Evolutionary conservation across 2,888 invertebrate species (phyloP), one percentile per base, ranked within the genome.

Genomic region (Orthosia cruda): DNA sequence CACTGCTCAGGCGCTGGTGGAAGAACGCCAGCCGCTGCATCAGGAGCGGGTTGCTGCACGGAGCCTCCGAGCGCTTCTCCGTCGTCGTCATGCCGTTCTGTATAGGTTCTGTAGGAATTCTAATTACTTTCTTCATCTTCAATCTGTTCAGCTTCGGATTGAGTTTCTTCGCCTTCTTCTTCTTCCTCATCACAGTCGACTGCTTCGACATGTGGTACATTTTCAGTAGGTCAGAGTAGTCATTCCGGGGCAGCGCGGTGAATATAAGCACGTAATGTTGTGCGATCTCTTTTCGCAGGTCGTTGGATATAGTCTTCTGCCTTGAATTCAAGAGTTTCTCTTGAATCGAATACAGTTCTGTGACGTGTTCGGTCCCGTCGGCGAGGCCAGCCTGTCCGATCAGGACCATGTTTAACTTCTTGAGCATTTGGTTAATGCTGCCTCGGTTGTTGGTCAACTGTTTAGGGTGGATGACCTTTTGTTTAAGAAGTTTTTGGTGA

Each of bases 331-430:
- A 93, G 3, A 97, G 87, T 84, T 91, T 93, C 64, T 93, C 88
- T 57, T 94, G 92, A 26, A 96, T 91, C 0, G 91, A 80, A 62
- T 95, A 83, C 23, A 97, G 89, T 79, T 95, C 93, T 5, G 90
- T 94, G 40, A 97, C 88, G 86, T 97, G 97, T 75, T 89, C 86
- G 0, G 92, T 87, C 2, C 97, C 97, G 72, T 97, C 95, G 5
- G 93, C 93, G 32, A 97, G 94, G 0, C 97, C 97, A 0, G 97
- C 97, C 90, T 97, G 97, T 0, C 97, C 97, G 11, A 97, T 90
- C 11, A 97, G 91, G 50, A 97, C 95, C 95, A 97, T 97, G 86
- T 97, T 97, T 1, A 97, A 90, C 64, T 93, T 94, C 70, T 94
- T 97, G 4, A 97, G 89, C 87, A 95, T 93, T 62, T 91, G 91